Base-by-base conservation (phyloP, 2,888 invertebrate genomes). In the Abrostola triplasia region DNA sequence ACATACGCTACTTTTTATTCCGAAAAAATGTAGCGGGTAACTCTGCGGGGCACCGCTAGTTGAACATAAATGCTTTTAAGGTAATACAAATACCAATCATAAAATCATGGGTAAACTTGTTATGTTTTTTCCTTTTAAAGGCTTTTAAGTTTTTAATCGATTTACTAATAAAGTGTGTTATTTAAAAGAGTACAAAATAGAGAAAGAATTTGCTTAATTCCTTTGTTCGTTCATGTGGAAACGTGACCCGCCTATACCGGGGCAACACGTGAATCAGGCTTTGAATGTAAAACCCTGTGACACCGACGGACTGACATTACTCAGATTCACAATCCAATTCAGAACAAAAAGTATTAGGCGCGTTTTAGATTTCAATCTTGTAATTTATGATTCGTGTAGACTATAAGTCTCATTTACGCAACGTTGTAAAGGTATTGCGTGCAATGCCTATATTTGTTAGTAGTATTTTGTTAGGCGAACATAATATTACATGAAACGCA, bases 401-500 rank as follows among this genome's bases (percentile, higher is more conserved):
- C 56, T 71, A 59, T 42, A 52, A 62, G 57, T 62, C 55, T 59
- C 42, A 59, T 59, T 64, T 64, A 44, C 49, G 41, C 57, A 44
- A 41, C 38, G 48, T 55, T 24, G 44, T 36, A 56, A 40, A 8
- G 35, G 7, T 41, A 47, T 65, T 47, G 77, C 77, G 77, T 78
- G 74, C 48, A 44, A 59, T 60, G 53, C 59, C 37, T 63, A 59
- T 79, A 64, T 79, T 71, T 74, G 71, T 77, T 69, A 69, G 70
- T 62, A 55, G 54, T 58, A 56, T 67, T 68, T 68, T 50, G 63
- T 63, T 50, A 40, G 12, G 49, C 55, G 57, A 58, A 64, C 51
- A 35, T 53, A 38, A 37, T 41, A 54, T 57, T 53, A 59, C 66
- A 59, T 53, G 71, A 71, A 67, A 60, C 50, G 68, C 75, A 75